Base-by-base conservation (phyloP, 2,797 vertebrate genomes). In the Chaetodon trifasciatus region DNA sequence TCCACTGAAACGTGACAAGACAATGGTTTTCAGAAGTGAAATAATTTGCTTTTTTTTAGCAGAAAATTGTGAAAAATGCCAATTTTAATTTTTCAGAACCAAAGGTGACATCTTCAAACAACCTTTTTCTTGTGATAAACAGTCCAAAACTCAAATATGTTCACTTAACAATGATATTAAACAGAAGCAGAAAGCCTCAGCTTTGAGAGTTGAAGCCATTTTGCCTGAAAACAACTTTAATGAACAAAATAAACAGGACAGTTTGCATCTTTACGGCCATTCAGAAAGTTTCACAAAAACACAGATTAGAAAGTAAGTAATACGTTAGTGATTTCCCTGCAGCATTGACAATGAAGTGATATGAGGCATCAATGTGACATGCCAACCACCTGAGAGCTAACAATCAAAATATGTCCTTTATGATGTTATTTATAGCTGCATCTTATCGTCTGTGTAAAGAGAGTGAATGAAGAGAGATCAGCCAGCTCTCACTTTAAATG, bases 381-480 rank as follows among this genome's bases (percentile, higher is more conserved):
- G 21, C n/a, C 60, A 62, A 16, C n/a, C 9, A 64, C 44, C 58
- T 23, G 24, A 60, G 10, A 65, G n/a, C 39, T 23, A 69, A 19
- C 58, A 63, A 57, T 32, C 13, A 3, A 39, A 49, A 24, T 73
- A 49, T 28, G 50, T 64, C 60, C 17, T 62, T 61, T 23, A 66
- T 39, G 55, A 52, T 32, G 17, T 79, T 46, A 82, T 83, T 74
- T 52, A 70, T 57, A 24, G 46, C 16, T 35, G 23, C 17, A 19
- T 39, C 64, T 74, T 13, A 78, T 81, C 53, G 15, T 67, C 13
- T 21, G 13, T 58, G 10, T 57, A 9, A 46, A 49, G n/a, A 74
- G 65, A n/a, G n/a, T n/a, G 17, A 81, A 67, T 37, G 74, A 61
- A 68, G 0, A 79, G 0, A 68, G 23, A 74, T 86, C 72, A 70